Conservation (phyloP, 2,113 vertebrate genomes). For the Stercorarius parasiticus region DNA sequence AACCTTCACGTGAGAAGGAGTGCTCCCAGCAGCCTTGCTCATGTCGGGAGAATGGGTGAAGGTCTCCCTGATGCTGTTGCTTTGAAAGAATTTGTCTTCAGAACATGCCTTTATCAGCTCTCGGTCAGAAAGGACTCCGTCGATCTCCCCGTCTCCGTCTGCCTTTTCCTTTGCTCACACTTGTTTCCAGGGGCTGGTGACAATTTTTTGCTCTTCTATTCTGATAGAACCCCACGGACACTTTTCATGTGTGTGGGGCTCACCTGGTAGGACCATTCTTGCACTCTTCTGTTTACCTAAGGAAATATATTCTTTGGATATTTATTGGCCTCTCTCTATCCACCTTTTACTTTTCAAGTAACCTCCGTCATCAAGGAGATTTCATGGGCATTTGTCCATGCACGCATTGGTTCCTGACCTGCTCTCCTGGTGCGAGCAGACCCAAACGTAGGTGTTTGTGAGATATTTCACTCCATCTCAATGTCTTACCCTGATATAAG, state of each 20-base stretch:
- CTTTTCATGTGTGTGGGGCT: background rate
- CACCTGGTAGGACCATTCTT: background rate
- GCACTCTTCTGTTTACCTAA: background rate
- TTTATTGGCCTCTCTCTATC: background rate
- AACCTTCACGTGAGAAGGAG: background rate
- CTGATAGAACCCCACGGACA: background rate
- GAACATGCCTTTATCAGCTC: constrained; percentile 36
- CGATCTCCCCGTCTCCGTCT: background rate
- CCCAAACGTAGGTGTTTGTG: too few relatives aligned
- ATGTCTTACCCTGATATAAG: background rate
- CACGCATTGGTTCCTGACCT: rapidly evolving
- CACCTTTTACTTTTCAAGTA: background rate
- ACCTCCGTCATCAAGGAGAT: background rate
- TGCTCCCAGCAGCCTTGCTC: background rate
- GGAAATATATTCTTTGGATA: background rate
- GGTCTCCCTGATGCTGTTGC: constrained; percentile 18
- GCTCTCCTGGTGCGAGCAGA: background rate
- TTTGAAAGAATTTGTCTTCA: constrained; percentile 49
- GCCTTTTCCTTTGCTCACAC: background rate
- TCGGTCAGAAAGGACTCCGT: constrained; percentile 9
- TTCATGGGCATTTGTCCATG: background rate
- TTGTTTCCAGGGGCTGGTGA: background rate
- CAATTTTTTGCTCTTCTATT: background rate
- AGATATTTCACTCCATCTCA: background rate
- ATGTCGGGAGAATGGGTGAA: constrained; percentile 8